phyloP scores from a whole-genome alignment of 2,113 vertebrate genomes.

The Catagonus wagneri region DNA sequence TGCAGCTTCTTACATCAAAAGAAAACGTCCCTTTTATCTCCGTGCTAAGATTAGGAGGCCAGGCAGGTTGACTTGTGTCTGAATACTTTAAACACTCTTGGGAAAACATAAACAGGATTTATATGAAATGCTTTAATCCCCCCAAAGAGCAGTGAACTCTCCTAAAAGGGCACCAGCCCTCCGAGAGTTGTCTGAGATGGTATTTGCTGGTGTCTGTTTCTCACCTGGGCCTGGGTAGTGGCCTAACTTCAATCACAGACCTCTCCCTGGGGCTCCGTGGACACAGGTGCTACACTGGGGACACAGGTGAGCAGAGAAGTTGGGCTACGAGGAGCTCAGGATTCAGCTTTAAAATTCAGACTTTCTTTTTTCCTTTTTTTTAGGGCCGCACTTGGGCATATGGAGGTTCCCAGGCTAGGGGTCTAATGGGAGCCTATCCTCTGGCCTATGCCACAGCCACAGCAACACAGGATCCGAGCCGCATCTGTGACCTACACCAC shows the following conservation, averaged over 20 bases:
- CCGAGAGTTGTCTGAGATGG: background rate
- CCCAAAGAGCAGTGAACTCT: constrained; percentile 35
- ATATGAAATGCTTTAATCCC: constrained; percentile 66
- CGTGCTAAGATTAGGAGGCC: constrained; percentile 56
- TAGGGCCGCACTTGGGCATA: too few species aligned
- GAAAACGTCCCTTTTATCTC: constrained; percentile 62
- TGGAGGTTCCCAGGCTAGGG: too few species aligned
- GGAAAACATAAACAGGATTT: constrained; percentile 74
- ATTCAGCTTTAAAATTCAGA: too few species aligned
- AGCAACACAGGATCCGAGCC: too few species aligned
- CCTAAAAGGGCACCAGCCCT: background rate
- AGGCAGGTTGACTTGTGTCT: constrained; percentile 56
- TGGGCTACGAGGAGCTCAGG: background rate
- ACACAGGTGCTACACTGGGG: rapidly evolving
- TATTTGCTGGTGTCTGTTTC: background rate
- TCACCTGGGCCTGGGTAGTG: background rate
- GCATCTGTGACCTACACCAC: too few species aligned
- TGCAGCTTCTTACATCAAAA: constrained; percentile 63
- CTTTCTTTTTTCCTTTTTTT: too few species aligned
- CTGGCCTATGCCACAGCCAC: too few species aligned
- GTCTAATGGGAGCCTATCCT: too few species aligned
- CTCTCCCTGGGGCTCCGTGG: background rate
- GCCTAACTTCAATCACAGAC: background rate
- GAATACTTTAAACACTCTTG: constrained; percentile 61
- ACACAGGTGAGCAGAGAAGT: background rate